Percentiles rank a stretch among this genome's conserved stretches.
These are phyloP conservation scores for Sympetrum striolatum DNA, from an alignment of 2,888 invertebrate genomes.

Conservation along the genomic window DNA sequence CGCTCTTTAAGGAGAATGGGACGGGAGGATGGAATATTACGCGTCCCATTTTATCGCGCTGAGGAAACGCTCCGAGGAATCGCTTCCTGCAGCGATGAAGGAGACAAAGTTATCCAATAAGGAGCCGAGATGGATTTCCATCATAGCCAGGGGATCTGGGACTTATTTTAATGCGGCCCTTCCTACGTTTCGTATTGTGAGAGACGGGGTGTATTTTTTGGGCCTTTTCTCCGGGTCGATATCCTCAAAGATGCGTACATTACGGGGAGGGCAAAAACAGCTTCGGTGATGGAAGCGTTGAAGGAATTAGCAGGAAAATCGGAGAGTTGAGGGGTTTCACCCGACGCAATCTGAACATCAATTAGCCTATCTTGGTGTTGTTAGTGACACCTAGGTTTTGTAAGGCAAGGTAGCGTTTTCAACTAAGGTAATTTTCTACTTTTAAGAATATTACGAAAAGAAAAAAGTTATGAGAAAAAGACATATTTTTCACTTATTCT, in stretches of 20 bases:
- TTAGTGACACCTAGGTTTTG: too few species aligned
- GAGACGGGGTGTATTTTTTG: not conserved
- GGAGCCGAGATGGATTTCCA: not conserved
- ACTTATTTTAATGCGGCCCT: constrained; percentile 7
- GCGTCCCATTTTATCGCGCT: not conserved
- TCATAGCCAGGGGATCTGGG: not conserved
- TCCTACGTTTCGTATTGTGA: not conserved
- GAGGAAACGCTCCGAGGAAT: not conserved
- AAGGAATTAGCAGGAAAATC: not conserved
- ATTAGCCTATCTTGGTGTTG: too few species aligned
- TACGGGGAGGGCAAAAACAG: not conserved
- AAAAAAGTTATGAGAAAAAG: too few species aligned
- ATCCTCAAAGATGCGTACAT: not conserved
- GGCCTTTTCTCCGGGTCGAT: not conserved
- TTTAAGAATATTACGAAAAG: too few species aligned
- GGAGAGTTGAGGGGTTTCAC: too few species aligned
- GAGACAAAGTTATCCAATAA: constrained; percentile 21
- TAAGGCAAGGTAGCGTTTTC: too few species aligned
- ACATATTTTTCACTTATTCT: too few species aligned
- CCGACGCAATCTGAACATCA: too few species aligned
- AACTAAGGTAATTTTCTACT: too few species aligned
- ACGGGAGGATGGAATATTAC: not conserved
- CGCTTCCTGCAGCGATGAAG: not conserved
- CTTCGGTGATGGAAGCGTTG: not conserved
- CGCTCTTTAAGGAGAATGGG: constrained; percentile 23